Conservation (phyloP, 2,888 invertebrate genomes). For the Polydrusus tereticollis region DNA sequence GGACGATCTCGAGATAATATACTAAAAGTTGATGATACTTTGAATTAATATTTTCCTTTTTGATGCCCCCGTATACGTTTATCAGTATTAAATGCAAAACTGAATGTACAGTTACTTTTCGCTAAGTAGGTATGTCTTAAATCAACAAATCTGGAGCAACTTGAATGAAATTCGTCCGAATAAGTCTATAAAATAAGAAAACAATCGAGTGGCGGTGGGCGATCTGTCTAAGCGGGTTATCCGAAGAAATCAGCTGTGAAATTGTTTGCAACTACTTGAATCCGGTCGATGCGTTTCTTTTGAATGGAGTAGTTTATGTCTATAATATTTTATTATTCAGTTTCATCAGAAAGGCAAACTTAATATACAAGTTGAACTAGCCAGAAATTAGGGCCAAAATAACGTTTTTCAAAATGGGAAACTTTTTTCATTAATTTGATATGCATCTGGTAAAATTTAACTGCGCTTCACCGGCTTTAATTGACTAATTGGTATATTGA, state of each 20-base stretch:
- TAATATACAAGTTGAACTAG: no score
- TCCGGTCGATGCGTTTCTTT: neutral
- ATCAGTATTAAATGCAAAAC: neutral
- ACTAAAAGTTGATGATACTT: no score
- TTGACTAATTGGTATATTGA: no score
- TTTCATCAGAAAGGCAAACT: no score
- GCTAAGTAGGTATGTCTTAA: conserved; percentile 26
- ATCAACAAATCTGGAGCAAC: conserved; percentile 24
- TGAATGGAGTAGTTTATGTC: no score
- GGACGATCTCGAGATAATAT: no score
- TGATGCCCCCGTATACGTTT: neutral
- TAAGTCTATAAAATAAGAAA: conserved; percentile 25
- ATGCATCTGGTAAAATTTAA: no score
- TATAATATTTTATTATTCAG: no score
- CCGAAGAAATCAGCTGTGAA: conserved; percentile 26
- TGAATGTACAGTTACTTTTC: conserved; percentile 20
- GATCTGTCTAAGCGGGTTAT: conserved; percentile 25
- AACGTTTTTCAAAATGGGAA: no score
- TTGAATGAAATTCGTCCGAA: conserved; percentile 29
- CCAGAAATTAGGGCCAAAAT: no score
- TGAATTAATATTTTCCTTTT: neutral
- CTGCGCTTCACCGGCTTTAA: no score
- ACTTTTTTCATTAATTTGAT: no score
- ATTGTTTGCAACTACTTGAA: conserved; percentile 19
- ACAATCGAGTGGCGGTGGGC: conserved; percentile 21